Percentiles rank a stretch among this genome's conserved stretches.
These are phyloP conservation scores for Setipinna tenuifilis DNA, from an alignment of 2,797 vertebrate species.

Conservation along the genomic window DNA sequence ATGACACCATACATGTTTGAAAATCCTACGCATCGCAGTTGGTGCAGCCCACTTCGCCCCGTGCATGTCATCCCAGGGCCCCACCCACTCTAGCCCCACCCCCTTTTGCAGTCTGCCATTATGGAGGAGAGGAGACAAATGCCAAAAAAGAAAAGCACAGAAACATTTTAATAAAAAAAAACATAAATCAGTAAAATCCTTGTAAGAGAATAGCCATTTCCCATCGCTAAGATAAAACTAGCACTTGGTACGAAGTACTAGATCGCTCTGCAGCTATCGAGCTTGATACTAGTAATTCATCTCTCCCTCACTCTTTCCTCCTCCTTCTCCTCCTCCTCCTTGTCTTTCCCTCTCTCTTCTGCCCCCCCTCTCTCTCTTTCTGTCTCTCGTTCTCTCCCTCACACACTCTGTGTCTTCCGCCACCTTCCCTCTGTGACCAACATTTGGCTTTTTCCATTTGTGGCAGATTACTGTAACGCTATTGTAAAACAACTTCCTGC, in stretches of 20 bases:
- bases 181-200: background rate
- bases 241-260: background rate
- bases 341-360: slow-evolving; percentile 48
- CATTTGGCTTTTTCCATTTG: slow-evolving; percentile 82
- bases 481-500: slow-evolving; percentile 83
- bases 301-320: slow-evolving; percentile 61
- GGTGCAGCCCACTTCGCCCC: slow-evolving; percentile 19
- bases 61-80: slow-evolving; percentile 38
- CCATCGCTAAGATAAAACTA: background rate
- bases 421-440: slow-evolving; percentile 70
- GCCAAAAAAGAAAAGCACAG: slow-evolving; percentile 21
- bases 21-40: background rate
- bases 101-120: slow-evolving; percentile 32
- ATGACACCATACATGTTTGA: background rate
- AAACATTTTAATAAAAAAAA: slow-evolving; percentile 28
- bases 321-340: slow-evolving; percentile 41
- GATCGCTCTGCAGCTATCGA: background rate
- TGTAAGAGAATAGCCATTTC: background rate
- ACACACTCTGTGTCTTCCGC: slow-evolving; percentile 54
- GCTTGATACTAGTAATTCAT: slow-evolving; percentile 20
- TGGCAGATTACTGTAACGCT: slow-evolving; percentile 85
- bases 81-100: slow-evolving; percentile 52
- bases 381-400: background rate
- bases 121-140: slow-evolving; percentile 37
- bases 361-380: slow-evolving; percentile 42